Evolutionary conservation across 1,140 invertebrate genomes (phyloP), one percentile per base, ranked within the genome.

Genomic region (Nasonia giraulti): DNA sequence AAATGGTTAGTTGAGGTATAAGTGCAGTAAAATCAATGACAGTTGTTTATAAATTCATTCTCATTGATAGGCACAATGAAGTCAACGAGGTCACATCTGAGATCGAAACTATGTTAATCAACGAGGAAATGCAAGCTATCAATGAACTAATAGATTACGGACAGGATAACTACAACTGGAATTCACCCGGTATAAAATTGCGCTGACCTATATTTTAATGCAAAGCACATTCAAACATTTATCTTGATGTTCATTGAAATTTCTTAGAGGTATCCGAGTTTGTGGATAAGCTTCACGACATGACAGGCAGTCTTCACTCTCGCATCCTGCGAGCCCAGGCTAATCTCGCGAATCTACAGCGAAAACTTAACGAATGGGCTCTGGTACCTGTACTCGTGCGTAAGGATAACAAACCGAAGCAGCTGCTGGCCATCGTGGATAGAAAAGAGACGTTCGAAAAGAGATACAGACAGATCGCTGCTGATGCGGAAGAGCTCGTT

Each of bases 311-410:
- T 87, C 89, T 96, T 44, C 92, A 95, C 85, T 85, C 89, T 1
- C 90, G 95, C 75, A 93, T 96, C 3, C 92, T 94, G 76, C 91
- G 93, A 76, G 93, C 95, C 88, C 94, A 96, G 91, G 89, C 94
- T 85, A 90, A 94, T 82, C 82, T 93, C 5, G 83, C 88, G 12
- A 83, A 87, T 44, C 91, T 95, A 0, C 87, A 94, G 23, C 92
- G 93, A 17, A 91, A 95, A 2, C 95, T 97, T 83, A 94, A 95
- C 12, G 90, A 92, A 0, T 97, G 96, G 97, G 95, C 94, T 4
- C 94, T 95, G 87, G 87, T 92, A 33, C 96, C 97, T 23, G 90
- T 98, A 31, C 96, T 96, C 90, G 94, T 95, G 86, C 90, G 96
- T 7, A 94, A 92, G 88, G 95, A 96, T 87, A 92, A 93, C 0